Evolutionary conservation across 1,140 invertebrate genomes (phyloP), one percentile per base, ranked within the genome.

Genomic region (Phymastichus coffea): DNA sequence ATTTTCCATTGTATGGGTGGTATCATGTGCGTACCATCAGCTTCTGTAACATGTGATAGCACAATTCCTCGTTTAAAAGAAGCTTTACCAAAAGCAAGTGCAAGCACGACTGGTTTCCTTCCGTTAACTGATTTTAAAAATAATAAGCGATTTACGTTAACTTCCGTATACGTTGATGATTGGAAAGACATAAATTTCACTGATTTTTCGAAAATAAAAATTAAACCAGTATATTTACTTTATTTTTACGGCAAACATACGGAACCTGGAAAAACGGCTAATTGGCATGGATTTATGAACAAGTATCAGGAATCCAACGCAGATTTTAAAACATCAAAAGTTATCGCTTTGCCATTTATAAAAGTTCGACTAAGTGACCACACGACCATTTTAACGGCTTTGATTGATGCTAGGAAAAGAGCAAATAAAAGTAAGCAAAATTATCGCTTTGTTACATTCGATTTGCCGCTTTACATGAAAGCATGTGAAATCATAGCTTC

Each of bases 401-500:
- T 69, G 22, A 46, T 55, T 12, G 37, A 37, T 59, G 63, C 57
- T 30, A 54, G 23, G 25, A 26, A 61, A 51, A 59, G 46, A 51
- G 22, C 41, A 19, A 26, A 59, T 38, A 35, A 47, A 56, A 41
- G 37, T 30, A 40, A 52, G n/a, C 67, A 69, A 48, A 61, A 60
- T 38, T 51, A 46, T 22, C 61, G 55, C 22, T 53, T 70, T 26
- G 52, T 66, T 9, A 69, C 69, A 9, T 70, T 67, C 53, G 66
- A 71, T 54, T 64, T 63, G 46, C 69, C 66, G 17, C 47, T 69
- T 8, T 81, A 79, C 65, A 63, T 63, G 10, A 81, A 81, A 76
- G 77, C 77, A 43, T 70, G 70, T 51, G 73, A 78, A 71, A 79
- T 80, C 28, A 63, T 78, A 65, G 68, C 73, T 14, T 64, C 68